Evolutionary conservation across 1,140 invertebrate genomes (phyloP).

Genomic region (Cyclina sinensis): DNA sequence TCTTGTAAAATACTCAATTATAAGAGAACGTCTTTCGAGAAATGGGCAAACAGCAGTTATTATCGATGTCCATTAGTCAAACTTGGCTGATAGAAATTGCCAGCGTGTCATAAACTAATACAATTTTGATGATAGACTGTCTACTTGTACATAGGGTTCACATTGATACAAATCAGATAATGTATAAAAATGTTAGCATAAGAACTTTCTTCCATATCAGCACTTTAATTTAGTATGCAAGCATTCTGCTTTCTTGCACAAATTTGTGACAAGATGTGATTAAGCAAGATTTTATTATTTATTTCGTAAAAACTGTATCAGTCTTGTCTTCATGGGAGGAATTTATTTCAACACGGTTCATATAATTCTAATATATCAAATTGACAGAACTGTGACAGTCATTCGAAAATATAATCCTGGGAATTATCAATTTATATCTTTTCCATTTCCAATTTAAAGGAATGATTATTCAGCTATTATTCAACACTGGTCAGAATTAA

Average conservation of each 20-base stretch:
- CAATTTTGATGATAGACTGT: conserved; percentile 50
- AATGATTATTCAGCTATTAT: conserved; percentile 48
- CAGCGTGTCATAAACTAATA: conserved; percentile 41
- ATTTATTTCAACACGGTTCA: conserved; percentile 52
- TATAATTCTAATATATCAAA: conserved; percentile 44
- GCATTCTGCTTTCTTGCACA: conserved; percentile 10
- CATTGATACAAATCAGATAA: conserved; percentile 32
- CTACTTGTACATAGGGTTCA: conserved; percentile 25
- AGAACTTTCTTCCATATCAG: background rate
- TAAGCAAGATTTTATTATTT: conserved; percentile 55
- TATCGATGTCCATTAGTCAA: conserved; percentile 57
- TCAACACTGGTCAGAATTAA: conserved; percentile 1
- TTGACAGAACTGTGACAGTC: conserved; percentile 33
- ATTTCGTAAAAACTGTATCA: conserved; percentile 21
- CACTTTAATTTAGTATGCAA: conserved; percentile 37
- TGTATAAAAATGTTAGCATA: conserved; percentile 25
- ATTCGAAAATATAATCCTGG: conserved; percentile 38
- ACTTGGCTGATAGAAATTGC: conserved; percentile 48
- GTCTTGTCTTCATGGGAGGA: background rate
- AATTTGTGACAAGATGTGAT: conserved; percentile 44
- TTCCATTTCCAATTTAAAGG: conserved; percentile 31
- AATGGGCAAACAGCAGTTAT: conserved; percentile 40
- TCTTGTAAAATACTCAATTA: conserved; percentile 67
- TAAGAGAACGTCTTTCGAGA: conserved; percentile 33
- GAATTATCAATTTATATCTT: conserved; percentile 10